Percentiles rank a stretch among this genome's conserved stretches.
Evolutionary conservation across 2,113 vertebrate species (phyloP).

Genomic region (Echinops telfairi): DNA sequence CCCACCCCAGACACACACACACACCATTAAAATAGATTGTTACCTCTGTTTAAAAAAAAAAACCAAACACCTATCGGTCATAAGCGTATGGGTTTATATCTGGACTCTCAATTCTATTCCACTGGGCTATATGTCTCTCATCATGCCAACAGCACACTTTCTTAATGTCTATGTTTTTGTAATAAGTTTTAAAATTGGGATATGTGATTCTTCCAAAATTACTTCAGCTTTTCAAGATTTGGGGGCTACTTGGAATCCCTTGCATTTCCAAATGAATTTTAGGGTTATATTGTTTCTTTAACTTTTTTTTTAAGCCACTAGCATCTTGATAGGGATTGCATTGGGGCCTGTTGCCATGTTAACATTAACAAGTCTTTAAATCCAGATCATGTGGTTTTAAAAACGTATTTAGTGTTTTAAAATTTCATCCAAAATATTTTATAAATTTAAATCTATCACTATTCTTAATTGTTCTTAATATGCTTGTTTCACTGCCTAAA

Average conservation of each 20-base stretch:
- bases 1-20: no score
- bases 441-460: neutral
- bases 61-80: neutral
- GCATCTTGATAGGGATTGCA: neutral
- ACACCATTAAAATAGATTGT: neutral
- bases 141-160: neutral
- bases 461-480: neutral
- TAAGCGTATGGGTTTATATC: no score
- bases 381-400: neutral
- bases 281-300: neutral
- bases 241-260: neutral
- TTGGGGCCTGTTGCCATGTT: neutral
- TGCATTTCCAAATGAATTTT: neutral
- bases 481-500: slow-evolving; percentile 6
- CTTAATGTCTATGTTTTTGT: neutral
- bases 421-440: neutral
- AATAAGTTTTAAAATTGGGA: neutral
- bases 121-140: neutral
- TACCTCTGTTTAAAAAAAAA: neutral
- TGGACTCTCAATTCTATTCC: neutral
- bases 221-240: neutral
- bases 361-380: neutral
- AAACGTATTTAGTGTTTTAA: neutral
- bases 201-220: neutral
- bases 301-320: no score